A percentile compares a stretch with the other conserved stretches of the same genome.
Evolutionary conservation across 2,797 vertebrate species (phyloP).

Genomic region (Allobates femoralis): DNA sequence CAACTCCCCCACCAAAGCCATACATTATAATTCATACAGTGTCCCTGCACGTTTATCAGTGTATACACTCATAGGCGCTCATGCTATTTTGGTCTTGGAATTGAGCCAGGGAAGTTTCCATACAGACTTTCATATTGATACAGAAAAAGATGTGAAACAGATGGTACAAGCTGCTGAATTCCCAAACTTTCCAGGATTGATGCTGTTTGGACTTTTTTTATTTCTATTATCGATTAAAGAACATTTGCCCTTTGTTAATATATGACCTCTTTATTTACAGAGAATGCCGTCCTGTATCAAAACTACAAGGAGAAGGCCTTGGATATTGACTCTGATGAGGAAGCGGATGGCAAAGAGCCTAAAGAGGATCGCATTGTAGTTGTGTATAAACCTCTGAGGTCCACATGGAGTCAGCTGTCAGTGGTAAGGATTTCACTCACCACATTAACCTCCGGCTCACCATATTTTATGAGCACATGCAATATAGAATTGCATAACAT

Average conservation of each 20-base stretch:
- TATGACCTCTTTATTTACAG: constrained; percentile 73
- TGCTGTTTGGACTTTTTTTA: neutral
- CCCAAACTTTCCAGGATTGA: neutral
- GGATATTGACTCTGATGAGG: constrained; percentile 94
- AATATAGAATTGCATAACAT: neutral
- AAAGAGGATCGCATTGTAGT: constrained; percentile 86
- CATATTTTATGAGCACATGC: neutral
- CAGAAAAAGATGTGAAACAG: neutral
- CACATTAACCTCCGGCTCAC: neutral
- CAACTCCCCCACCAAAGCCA: neutral
- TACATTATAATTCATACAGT: constrained; percentile 14
- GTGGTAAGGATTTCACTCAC: constrained; percentile 78
- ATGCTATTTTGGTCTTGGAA: constrained; percentile 4
- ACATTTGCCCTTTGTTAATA: neutral
- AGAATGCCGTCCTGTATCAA: constrained; percentile 93
- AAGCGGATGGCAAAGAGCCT: constrained; percentile 80
- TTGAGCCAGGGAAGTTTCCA: constrained; percentile 8
- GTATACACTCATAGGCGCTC: neutral
- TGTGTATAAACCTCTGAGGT: constrained; percentile 86
- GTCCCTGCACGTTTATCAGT: neutral
- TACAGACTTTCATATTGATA: neutral
- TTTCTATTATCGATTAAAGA: neutral
- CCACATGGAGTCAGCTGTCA: constrained; percentile 93
- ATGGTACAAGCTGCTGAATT: neutral
- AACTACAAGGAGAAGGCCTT: constrained; percentile 97